Evolutionary conservation across 2,888 invertebrate genomes (phyloP).

Genomic region (Dinocampus coccinellae): DNA sequence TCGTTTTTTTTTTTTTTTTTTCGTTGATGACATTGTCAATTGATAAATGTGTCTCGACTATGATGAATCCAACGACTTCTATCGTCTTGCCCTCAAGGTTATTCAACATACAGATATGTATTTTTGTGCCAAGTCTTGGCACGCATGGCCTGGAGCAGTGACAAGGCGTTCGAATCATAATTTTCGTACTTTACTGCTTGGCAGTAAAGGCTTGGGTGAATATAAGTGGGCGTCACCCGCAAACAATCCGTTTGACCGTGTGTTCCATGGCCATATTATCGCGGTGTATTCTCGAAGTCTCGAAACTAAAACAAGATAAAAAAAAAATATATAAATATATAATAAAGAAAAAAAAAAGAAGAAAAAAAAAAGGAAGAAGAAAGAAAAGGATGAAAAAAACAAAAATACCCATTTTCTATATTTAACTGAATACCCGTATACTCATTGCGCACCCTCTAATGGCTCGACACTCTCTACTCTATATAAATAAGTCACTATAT

Average conservation of each 20-base stretch:
- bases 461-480: constrained; percentile 34
- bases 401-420: constrained; percentile 54
- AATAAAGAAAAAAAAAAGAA: too few species aligned
- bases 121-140: constrained; percentile 18
- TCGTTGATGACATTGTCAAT: not conserved
- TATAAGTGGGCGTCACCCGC: constrained; percentile 66
- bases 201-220: constrained; percentile 63
- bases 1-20: not conserved
- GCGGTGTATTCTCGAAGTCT: constrained; percentile 41
- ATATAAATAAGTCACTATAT: not conserved
- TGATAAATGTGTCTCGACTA: not conserved
- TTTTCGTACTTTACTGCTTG: constrained; percentile 66
- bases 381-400: not conserved
- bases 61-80: not conserved
- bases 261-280: constrained; percentile 52
- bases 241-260: constrained; percentile 66
- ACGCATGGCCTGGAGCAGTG: constrained; percentile 62
- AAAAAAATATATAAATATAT: too few species aligned
- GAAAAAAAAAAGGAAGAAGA: too few species aligned
- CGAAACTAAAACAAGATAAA: too few species aligned
- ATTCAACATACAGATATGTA: not conserved
- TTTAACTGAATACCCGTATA: constrained; percentile 45
- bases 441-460: not conserved
- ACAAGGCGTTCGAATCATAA: constrained; percentile 63
- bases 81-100: not conserved